phyloP scores from a whole-genome alignment of 2,113 vertebrate species.

The Reinhardtius hippoglossoides region DNA sequence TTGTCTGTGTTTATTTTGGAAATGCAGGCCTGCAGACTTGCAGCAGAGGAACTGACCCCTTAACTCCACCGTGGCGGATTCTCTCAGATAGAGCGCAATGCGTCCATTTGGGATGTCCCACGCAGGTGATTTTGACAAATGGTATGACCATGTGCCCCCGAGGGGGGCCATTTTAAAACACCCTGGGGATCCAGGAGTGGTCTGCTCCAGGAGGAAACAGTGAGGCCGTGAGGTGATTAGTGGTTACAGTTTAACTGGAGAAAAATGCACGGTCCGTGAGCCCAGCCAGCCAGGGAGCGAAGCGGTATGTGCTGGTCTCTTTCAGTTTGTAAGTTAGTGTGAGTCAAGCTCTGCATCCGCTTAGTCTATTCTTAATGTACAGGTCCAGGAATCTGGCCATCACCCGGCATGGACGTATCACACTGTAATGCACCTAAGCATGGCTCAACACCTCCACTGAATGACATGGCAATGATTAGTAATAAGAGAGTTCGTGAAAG shows the following conservation, averaged over 20 bases:
- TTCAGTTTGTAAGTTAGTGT: slow-evolving; percentile 48
- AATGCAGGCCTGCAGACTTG: slow-evolving; percentile 62
- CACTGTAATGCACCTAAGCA: slow-evolving; percentile 13
- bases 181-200: slow-evolving; percentile 65
- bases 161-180: slow-evolving; percentile 45
- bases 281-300: slow-evolving; percentile 63
- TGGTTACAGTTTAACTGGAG: slow-evolving; percentile 85
- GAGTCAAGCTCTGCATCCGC: slow-evolving; percentile 65
- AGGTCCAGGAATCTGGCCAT: slow-evolving; percentile 41
- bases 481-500: slow-evolving; percentile 28
- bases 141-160: too few relatives aligned
- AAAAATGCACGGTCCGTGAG: slow-evolving; percentile 80
- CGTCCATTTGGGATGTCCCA: slow-evolving; percentile 52
- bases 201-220: slow-evolving; percentile 77
- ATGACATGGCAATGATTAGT: slow-evolving; percentile 53
- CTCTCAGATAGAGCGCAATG: slow-evolving; percentile 26
- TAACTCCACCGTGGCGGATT: slow-evolving; percentile 48
- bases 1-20: slow-evolving; percentile 84
- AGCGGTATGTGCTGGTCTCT: slow-evolving; percentile 65
- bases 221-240: slow-evolving; percentile 81
- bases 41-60: slow-evolving; percentile 69
- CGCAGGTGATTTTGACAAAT: slow-evolving; percentile 60
- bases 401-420: slow-evolving; percentile 36
- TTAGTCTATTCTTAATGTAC: slow-evolving; percentile 44
- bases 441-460: slow-evolving; percentile 44